phyloP scores from a whole-genome alignment of 2,888 invertebrate genomes.

The Ophion ellenae region DNA sequence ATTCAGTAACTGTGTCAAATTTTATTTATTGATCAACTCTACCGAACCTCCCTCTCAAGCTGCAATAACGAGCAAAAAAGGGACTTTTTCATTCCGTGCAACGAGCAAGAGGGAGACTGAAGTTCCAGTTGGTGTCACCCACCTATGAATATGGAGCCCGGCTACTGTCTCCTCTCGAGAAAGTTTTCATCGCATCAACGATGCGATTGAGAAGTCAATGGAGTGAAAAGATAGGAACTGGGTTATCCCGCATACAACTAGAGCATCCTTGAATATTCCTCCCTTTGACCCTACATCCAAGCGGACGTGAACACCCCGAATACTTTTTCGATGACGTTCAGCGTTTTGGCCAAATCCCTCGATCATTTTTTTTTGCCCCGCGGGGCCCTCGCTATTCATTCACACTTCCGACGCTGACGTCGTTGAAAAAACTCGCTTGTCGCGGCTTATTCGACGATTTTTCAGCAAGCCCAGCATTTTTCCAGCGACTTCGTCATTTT shows the following conservation, averaged over 20 bases:
- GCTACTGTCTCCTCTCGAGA: not conserved
- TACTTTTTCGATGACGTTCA: not conserved
- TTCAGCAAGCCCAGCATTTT: not conserved
- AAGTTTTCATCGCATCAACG: not conserved
- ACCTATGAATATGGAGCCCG: not conserved
- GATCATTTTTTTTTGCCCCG: slow-evolving; percentile 1
- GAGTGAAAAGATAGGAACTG: slow-evolving; percentile 26
- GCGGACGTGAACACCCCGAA: not conserved
- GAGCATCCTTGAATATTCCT: not conserved
- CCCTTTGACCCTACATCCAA: not conserved
- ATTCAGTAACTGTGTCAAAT: too few relatives aligned
- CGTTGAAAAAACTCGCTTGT: not conserved
- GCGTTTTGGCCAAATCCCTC: slow-evolving; percentile 2
- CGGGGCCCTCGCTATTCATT: not conserved
- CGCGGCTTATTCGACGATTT: not conserved
- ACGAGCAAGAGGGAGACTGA: not conserved
- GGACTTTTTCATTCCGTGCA: not conserved
- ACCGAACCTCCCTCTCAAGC: too few relatives aligned
- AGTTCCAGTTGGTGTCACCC: not conserved
- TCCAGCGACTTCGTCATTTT: not conserved
- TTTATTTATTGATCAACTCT: too few relatives aligned
- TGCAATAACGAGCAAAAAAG: not conserved
- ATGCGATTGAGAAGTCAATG: slow-evolving; percentile 13
- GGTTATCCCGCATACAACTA: not conserved
- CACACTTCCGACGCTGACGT: not conserved